Percentiles rank a stretch among this genome's conserved stretches.
Evolutionary conservation across 2,888 invertebrate species (phyloP).

Genomic region (Smittia sp.): DNA sequence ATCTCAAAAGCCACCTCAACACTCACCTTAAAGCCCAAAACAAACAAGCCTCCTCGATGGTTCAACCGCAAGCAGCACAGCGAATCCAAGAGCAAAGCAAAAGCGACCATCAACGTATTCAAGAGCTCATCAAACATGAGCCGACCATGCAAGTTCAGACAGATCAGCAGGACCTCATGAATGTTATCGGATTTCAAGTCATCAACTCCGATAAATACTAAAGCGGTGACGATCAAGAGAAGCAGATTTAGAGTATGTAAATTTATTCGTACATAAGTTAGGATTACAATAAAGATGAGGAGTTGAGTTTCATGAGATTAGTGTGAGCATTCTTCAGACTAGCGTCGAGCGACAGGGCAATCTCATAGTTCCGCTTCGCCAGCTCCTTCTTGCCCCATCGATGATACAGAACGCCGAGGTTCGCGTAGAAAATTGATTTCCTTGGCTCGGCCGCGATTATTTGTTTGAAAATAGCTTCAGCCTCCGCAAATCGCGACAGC

Average conservation of each 20-base stretch:
- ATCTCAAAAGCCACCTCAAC: conserved; percentile 39
- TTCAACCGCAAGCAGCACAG: not conserved
- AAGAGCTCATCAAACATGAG: conserved; percentile 1
- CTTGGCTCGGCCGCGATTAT: conserved; percentile 68
- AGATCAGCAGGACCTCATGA: conserved; percentile 24
- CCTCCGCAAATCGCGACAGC: conserved; percentile 68
- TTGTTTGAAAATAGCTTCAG: conserved; percentile 75
- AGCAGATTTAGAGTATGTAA: not conserved
- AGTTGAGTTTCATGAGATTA: conserved; percentile 61
- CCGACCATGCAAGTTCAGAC: not conserved
- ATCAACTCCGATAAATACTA: conserved; percentile 15
- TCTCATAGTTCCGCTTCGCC: conserved; percentile 72
- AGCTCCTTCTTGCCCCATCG: conserved; percentile 76
- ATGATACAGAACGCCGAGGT: conserved; percentile 92
- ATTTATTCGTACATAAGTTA: not conserved
- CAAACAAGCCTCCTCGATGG: conserved; percentile 8
- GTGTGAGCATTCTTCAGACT: conserved; percentile 64
- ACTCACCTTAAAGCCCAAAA: conserved; percentile 42
- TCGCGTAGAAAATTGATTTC: conserved; percentile 81
- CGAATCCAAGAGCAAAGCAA: not conserved
- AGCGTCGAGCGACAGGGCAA: conserved; percentile 72
- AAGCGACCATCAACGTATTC: not conserved
- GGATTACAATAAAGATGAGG: not conserved
- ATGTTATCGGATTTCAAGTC: conserved; percentile 16
- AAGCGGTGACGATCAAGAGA: not conserved